Conservation (phyloP, 2,113 vertebrate species). For the Trematocara zebra region DNA sequence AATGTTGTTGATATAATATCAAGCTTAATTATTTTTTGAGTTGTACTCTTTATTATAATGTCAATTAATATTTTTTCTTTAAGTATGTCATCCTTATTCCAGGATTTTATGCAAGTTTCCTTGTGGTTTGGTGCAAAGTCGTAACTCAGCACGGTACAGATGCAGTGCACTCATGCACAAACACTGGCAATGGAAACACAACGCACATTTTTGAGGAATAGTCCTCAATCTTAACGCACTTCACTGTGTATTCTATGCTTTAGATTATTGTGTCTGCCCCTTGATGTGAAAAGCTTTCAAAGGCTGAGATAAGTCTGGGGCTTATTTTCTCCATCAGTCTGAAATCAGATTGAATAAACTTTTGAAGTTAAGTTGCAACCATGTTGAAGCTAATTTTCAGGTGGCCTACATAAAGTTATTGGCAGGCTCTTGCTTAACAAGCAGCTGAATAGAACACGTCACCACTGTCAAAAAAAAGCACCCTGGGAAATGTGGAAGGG, state of each 20-base stretch:
- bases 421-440: neutral
- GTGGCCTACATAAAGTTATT: constrained; percentile 35
- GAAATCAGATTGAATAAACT: neutral
- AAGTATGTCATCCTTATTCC: neutral
- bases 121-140: neutral
- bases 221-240: neutral
- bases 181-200: neutral
- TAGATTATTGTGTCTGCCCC: neutral
- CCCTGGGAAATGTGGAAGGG: constrained; percentile 16
- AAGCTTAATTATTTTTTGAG: neutral
- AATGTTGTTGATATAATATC: neutral
- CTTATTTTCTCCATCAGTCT: neutral
- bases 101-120: neutral
- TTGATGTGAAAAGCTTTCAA: neutral
- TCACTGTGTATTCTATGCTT: neutral
- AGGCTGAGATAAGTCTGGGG: neutral
- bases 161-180: neutral
- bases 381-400: constrained; percentile 20
- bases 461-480: neutral
- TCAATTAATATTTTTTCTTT: neutral
- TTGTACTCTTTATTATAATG: neutral
- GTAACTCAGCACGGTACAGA: neutral
- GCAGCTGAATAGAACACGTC: neutral
- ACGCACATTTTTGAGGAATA: neutral
- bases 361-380: neutral